Percentiles rank a stretch among this genome's conserved stretches.
These are phyloP conservation scores for Tympanuchus pallidicinctus DNA, from an alignment of 2,113 vertebrate genomes.

Conservation along the genomic window DNA sequence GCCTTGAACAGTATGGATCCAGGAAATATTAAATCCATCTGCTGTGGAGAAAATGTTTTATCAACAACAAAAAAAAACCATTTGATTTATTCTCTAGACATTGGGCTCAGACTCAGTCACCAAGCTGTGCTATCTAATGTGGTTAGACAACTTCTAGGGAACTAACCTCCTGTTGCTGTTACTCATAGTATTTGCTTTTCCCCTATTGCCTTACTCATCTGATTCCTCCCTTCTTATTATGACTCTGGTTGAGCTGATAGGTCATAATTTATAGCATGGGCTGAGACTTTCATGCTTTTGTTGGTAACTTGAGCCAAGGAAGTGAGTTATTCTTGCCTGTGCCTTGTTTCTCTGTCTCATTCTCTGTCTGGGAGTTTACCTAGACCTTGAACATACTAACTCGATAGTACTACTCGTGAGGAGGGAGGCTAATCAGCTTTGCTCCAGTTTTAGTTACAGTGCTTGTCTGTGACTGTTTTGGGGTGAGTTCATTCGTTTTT, in stretches of 20 bases:
- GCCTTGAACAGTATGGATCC: conserved; percentile 47
- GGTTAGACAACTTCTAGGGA: conserved; percentile 75
- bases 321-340: conserved; percentile 68
- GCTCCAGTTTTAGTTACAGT: neutral
- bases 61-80: conserved; percentile 55
- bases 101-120: conserved; percentile 47
- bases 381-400: conserved; percentile 1
- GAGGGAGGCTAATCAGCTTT: neutral
- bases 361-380: conserved; percentile 8
- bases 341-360: conserved; percentile 44
- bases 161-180: conserved; percentile 65
- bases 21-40: conserved; percentile 75
- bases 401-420: neutral
- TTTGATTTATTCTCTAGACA: conserved; percentile 74
- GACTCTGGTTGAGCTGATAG: conserved; percentile 68
- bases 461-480: neutral
- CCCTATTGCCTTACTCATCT: conserved; percentile 66
- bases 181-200: conserved; percentile 74
- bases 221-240: conserved; percentile 69
- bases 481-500: neutral
- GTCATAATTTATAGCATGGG: conserved; percentile 68
- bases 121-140: conserved; percentile 71
- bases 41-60: conserved; percentile 69
- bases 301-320: conserved; percentile 61
- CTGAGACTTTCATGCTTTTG: conserved; percentile 67